Evolutionary conservation across 2,113 vertebrate genomes (phyloP), one percentile per base, ranked within the genome.

Genomic region (Esox niger): DNA sequence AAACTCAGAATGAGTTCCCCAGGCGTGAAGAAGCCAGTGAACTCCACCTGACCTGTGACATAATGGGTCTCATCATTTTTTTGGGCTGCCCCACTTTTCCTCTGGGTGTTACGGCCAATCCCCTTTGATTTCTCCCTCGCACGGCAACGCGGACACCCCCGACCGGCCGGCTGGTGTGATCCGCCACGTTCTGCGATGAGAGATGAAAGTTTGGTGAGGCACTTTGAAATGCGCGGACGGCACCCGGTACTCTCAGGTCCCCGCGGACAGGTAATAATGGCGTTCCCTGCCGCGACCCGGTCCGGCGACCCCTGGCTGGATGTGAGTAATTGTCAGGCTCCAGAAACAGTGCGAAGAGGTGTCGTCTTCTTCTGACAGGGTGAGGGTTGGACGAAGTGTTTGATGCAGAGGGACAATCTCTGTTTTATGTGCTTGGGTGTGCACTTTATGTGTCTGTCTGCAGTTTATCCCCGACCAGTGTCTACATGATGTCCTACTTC

Each of bases 151-250:
- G 82, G 87, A 87, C 85, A 88, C 79, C 72, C 83, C 79, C 80
- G 78, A 86, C 79, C 76, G 83, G 80, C 20, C 60, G 78, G 86
- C 86, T 78, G 71, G 86, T 82, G 77, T 84, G 80, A 88, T 88
- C 85, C 84, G 87, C 85, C 83, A 80, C 82, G 77, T 88, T 87
- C 84, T 88, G 87, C 87, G 87, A 90, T 91, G 87, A 91, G 15
- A 38, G 47, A 21, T 52, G n/a, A 91, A 92, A 92, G 88, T 83
- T 23, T 23, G 21, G 68, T 0, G 66, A 71, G 80, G 70, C 65
- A 73, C 88, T 90, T 90, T 92, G 87, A 88, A 88, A 90, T 86
- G 80, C 83, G 77, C 84, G 56, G 80, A 52, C 3, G 17, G 58
- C 6, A 5, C 26, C 17, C 26, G n/a, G 23, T 20, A 29, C 13